Conservation (phyloP, 1,140 invertebrate species). For the Dendrolimus kikuchii region DNA sequence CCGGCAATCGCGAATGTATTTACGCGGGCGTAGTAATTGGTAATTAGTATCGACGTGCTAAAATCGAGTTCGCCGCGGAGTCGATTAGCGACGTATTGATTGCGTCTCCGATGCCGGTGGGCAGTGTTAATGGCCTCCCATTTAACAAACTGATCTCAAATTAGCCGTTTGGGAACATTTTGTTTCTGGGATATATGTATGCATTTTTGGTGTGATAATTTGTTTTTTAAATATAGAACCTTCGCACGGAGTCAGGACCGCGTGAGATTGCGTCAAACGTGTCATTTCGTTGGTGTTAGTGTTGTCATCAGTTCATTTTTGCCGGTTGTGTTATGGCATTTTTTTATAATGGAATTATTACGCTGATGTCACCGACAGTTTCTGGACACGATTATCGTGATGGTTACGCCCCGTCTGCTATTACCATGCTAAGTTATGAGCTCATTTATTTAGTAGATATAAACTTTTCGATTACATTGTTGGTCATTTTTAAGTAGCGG, state of each 20-base stretch:
- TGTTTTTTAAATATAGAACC: slow-evolving; percentile 30
- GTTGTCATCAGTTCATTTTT: slow-evolving; percentile 46
- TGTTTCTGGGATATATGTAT: slow-evolving; percentile 50
- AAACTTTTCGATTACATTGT: slow-evolving; percentile 36
- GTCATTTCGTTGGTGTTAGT: slow-evolving; percentile 28
- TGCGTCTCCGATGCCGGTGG: slow-evolving; percentile 33
- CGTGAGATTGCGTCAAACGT: slow-evolving; percentile 41
- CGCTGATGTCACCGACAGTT: slow-evolving; percentile 51
- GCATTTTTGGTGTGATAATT: slow-evolving; percentile 51
- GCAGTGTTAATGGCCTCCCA: slow-evolving; percentile 40
- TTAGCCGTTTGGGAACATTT: slow-evolving; percentile 41
- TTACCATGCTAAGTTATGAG: slow-evolving; percentile 42
- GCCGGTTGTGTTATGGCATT: slow-evolving; percentile 31
- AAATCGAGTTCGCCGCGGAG: slow-evolving; percentile 34
- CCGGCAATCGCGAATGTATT: slow-evolving; percentile 13
- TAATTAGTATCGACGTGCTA: slow-evolving; percentile 54
- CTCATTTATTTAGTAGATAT: slow-evolving; percentile 35
- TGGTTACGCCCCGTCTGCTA: slow-evolving; percentile 38
- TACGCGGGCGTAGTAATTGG: slow-evolving; percentile 35
- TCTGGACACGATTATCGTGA: slow-evolving; percentile 47
- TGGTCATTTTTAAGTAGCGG: slow-evolving; percentile 35
- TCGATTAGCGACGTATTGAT: slow-evolving; percentile 49
- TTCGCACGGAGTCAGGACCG: slow-evolving; percentile 21
- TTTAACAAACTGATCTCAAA: slow-evolving; percentile 40
- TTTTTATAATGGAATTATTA: slow-evolving; percentile 42